These are phyloP conservation scores for Dissostichus mawsoni DNA, from an alignment of 2,113 vertebrate genomes.

Conservation along the genomic window DNA sequence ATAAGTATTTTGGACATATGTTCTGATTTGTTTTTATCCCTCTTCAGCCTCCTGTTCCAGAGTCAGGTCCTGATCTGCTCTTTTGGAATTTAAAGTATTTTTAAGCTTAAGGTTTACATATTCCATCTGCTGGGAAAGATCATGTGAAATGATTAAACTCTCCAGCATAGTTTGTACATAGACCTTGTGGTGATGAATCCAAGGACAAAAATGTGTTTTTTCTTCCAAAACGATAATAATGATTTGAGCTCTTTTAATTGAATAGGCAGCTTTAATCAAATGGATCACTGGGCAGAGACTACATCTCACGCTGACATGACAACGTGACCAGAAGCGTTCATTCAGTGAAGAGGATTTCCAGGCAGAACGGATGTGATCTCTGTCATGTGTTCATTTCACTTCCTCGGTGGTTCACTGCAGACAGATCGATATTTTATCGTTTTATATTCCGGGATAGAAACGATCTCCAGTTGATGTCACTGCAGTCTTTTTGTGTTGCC, in stretches of 20 bases:
- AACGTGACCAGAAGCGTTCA: background rate
- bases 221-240: background rate
- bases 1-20: background rate
- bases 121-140: background rate
- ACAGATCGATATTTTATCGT: background rate
- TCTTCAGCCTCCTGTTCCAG: background rate
- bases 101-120: background rate
- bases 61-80: background rate
- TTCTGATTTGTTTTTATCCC: background rate
- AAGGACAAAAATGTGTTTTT: background rate
- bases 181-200: background rate
- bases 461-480: background rate
- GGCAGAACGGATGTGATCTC: constrained; percentile 24
- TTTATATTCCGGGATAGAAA: background rate
- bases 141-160: background rate
- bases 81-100: background rate
- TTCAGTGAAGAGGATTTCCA: constrained; percentile 1
- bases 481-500: no score
- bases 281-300: background rate
- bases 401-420: background rate
- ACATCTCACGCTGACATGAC: background rate
- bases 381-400: background rate
- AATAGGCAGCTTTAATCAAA: background rate
- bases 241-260: background rate
- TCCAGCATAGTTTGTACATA: background rate